Base-by-base conservation (phyloP, 2,113 vertebrate genomes). In the Trichomycterus rosablanca region DNA sequence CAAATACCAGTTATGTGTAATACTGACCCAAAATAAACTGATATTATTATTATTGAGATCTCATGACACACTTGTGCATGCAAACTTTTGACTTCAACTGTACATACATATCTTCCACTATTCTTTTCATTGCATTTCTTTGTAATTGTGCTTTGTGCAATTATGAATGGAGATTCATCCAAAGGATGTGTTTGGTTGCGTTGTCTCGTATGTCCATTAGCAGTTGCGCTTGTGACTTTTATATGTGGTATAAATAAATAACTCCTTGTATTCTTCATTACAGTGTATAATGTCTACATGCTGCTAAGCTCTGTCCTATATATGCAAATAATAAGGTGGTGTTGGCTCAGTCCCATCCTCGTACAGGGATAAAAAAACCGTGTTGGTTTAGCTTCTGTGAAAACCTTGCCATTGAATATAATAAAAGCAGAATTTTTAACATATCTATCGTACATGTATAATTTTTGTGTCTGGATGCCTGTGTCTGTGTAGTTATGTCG, bases 321-420 rank as follows among this genome's bases (percentile, higher is more conserved):
- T 74, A 74, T 70, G 67, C 67, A 66, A 67, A 52, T 66, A 74
- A 46, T 59, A 51, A 48, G 63, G 48, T 67, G 63, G 18, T 59
- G 62, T 50, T 24, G 39, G 51, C 52, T 56, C 30, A 66, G 53
- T 68, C 42, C 34, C 45, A 55, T 62, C 37, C 20, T 42, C 53
- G 16, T 45, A 15, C 24, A 51, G 55, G 28, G 28, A 63, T 52
- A 32, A 58, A 12, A 58, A 28, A 18, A 50, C 30, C 42, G 2
- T 20, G 39, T 42, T 32, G 34, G 64, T 69, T 63, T 53, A 42
- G 52, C 58, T 66, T 66, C 67, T 59, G 59, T 62, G 20, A 66
- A 57, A 62, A 37, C 44, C 40, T 54, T 72, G 52, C 49, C 50
- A 67, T 37, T 67, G 37, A 62, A 67, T 42, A 63, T 48, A 72